Evolutionary conservation across 2,113 vertebrate species (phyloP).

Genomic region (Calonectris borealis): DNA sequence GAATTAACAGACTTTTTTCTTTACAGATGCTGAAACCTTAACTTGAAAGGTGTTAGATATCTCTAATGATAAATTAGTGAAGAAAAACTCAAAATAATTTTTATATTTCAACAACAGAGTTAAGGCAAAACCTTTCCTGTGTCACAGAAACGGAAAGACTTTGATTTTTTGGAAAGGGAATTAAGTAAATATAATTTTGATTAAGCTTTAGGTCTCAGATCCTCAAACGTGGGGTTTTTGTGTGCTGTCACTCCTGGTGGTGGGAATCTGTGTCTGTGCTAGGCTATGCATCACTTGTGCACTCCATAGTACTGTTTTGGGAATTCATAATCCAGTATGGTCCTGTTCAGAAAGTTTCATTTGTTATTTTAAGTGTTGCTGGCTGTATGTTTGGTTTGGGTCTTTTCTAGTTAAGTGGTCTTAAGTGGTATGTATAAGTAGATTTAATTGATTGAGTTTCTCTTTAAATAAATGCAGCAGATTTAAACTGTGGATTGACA

Average conservation of each 20-base stretch:
- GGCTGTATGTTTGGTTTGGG: background rate
- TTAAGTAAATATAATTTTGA: background rate
- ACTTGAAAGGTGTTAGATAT: background rate
- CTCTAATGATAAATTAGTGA: background rate
- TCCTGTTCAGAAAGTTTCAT: background rate
- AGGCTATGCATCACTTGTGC: background rate
- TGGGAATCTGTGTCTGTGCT: background rate
- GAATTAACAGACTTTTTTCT: background rate
- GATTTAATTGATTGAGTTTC: background rate
- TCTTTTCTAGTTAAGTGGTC: background rate
- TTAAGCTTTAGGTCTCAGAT: background rate
- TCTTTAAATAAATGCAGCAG: background rate
- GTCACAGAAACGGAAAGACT: background rate
- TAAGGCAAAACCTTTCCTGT: background rate
- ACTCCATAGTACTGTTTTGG: background rate
- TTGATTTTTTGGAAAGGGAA: background rate
- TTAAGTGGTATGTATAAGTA: background rate
- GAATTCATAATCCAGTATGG: background rate
- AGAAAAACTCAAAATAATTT: background rate
- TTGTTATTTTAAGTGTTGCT: background rate
- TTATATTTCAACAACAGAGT: background rate
- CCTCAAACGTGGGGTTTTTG: fast-evolving
- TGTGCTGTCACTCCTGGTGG: background rate
- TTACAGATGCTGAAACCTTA: background rate
- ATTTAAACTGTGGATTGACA: background rate